Evolutionary conservation across 37 sponge, comb jelly and placozoan species (phyloP).

Genomic region (Corticium candelabrum): DNA sequence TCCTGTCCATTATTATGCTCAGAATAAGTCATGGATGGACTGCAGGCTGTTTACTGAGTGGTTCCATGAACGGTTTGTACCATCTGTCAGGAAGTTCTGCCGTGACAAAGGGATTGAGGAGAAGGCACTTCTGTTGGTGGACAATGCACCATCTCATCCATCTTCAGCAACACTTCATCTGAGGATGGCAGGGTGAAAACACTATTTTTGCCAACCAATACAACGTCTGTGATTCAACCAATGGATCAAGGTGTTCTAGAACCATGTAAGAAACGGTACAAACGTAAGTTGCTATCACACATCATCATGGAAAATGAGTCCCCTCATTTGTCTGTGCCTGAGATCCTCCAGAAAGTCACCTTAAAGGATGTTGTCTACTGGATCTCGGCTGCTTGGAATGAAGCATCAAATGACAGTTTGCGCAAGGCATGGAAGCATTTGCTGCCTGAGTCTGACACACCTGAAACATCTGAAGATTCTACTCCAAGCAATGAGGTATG

Average conservation of each 20-base stretch:
- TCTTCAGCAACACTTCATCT: not conserved
- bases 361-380: constrained; percentile 36
- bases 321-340: constrained; percentile 6
- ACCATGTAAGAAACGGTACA: constrained; percentile 5
- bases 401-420: constrained; percentile 13
- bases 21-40: constrained; percentile 14
- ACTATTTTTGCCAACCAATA: constrained; percentile 18
- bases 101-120: constrained; percentile 3
- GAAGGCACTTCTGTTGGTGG: constrained; percentile 10
- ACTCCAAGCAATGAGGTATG: constrained; percentile 3
- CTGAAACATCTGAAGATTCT: constrained; percentile 5
- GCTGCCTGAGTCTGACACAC: constrained; percentile 14
- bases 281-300: not conserved
- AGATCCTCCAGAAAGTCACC: constrained; percentile 23
- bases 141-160: constrained; percentile 11
- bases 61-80: constrained; percentile 24
- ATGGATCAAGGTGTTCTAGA: constrained; percentile 13
- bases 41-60: constrained; percentile 1
- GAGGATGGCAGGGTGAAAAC: constrained; percentile 1
- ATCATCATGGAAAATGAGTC: constrained; percentile 12
- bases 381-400: constrained; percentile 20
- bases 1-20: constrained; percentile 23
- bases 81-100: constrained; percentile 17
- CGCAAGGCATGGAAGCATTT: constrained; percentile 17
- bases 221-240: constrained; percentile 16